A percentile compares a stretch with the other conserved stretches of the same genome.
These are phyloP conservation scores for Mallotus villosus DNA, from an alignment of 2,797 vertebrate species.

Conservation along the genomic window DNA sequence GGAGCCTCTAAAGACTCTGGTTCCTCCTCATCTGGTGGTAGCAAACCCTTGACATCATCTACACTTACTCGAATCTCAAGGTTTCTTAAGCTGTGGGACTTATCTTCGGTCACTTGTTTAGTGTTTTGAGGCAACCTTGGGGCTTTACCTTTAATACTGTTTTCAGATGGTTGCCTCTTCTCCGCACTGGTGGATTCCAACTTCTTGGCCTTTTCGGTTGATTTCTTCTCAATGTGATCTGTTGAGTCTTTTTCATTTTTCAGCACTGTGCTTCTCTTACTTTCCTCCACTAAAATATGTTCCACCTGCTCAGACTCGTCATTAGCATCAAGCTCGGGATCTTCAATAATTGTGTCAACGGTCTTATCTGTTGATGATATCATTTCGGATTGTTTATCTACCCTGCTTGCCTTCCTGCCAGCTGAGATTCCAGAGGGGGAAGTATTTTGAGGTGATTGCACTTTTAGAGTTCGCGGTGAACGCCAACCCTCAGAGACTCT, in stretches of 20 bases:
- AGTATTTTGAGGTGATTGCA: slow-evolving; percentile 66
- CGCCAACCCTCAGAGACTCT: slow-evolving; percentile 88
- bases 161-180: slow-evolving; percentile 69
- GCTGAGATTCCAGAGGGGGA: slow-evolving; percentile 59
- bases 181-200: slow-evolving; percentile 66
- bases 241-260: slow-evolving; percentile 71
- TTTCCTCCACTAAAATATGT: slow-evolving; percentile 73
- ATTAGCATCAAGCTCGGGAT: slow-evolving; percentile 64
- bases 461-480: slow-evolving; percentile 88
- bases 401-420: slow-evolving; percentile 81
- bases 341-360: slow-evolving; percentile 52
- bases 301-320: slow-evolving; percentile 57
- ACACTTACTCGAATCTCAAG: slow-evolving; percentile 83
- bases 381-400: slow-evolving; percentile 73
- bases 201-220: slow-evolving; percentile 67
- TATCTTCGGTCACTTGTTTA: slow-evolving; percentile 80
- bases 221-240: slow-evolving; percentile 68
- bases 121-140: slow-evolving; percentile 81
- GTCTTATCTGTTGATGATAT: slow-evolving; percentile 61
- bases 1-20: slow-evolving; percentile 63
- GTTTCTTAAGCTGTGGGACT: slow-evolving; percentile 82
- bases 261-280: slow-evolving; percentile 43
- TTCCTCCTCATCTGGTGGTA: slow-evolving; percentile 75
- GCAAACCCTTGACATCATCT: slow-evolving; percentile 79
- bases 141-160: slow-evolving; percentile 68